Conservation (phyloP, 2,888 invertebrate genomes). For the Plebejus anna region DNA sequence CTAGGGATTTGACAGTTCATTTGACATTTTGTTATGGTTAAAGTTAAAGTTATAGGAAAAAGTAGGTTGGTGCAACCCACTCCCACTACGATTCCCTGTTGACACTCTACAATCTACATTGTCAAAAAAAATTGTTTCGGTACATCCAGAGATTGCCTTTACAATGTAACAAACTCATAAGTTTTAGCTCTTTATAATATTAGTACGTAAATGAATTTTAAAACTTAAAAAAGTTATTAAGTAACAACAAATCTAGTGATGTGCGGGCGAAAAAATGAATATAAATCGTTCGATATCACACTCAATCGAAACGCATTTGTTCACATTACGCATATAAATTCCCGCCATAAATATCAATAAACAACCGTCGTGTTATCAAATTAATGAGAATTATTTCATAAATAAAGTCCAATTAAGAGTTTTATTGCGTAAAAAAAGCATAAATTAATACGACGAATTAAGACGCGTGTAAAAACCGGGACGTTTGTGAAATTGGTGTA, state of each 20-base stretch:
- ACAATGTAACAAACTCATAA: neutral
- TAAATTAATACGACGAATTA: slow-evolving; percentile 66
- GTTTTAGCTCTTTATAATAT: neutral
- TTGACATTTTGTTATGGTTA: too few relatives aligned
- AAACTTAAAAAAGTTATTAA: neutral
- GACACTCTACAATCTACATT: too few relatives aligned
- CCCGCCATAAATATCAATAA: slow-evolving; percentile 71
- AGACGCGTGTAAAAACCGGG: slow-evolving; percentile 45
- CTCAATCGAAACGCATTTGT: slow-evolving; percentile 63
- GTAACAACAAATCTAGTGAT: neutral
- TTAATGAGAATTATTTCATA: slow-evolving; percentile 79
- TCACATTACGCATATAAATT: slow-evolving; percentile 66
- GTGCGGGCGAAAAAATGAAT: slow-evolving; percentile 26
- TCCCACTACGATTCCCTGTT: too few relatives aligned
- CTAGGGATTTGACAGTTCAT: too few relatives aligned
- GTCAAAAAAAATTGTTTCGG: too few relatives aligned
- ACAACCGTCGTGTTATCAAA: slow-evolving; percentile 66
- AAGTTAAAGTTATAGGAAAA: too few relatives aligned
- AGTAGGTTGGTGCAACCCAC: too few relatives aligned
- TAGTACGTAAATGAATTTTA: neutral
- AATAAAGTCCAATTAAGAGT: slow-evolving; percentile 76
- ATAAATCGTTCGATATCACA: slow-evolving; percentile 31
- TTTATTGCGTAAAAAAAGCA: slow-evolving; percentile 79
- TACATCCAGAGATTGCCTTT: too few relatives aligned
- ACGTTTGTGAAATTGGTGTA: slow-evolving; percentile 51